Evolutionary conservation across 2,888 invertebrate species (phyloP), one percentile per base, ranked within the genome.

Genomic region (Pyrochroa serraticornis): DNA sequence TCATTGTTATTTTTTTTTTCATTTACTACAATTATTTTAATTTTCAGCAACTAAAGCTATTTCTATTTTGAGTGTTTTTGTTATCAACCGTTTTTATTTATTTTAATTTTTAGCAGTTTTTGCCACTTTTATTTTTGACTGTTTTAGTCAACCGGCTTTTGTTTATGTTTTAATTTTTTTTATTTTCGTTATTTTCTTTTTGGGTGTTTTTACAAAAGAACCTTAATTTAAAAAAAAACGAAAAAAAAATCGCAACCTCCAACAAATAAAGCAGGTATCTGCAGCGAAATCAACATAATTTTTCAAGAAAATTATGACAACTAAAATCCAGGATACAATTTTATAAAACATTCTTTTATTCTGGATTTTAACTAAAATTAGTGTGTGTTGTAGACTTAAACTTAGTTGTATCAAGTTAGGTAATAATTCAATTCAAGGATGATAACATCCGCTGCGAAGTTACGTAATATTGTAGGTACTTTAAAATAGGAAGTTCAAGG

Each of bases 171-270:
- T 22, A 7, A 14, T 41, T 46, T 56, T 52, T 57, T 39, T 48
- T 45, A 47, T 45, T 59, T 32, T 44, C 37, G 32, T 51, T 43
- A 30, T 51, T 58, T 53, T 58, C 30, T 22, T 49, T 37, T 49
- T 38, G 43, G 32, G 30, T 32, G 31, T 52, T 58, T 47, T 51
- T 13, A 41, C 38, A 64, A 53, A 64, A 64, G 62, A 64, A 64
- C 60, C 63, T 41, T 10, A 13, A 45, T 22, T 41, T 35, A 30
- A 54, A 64, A 58, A 62, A 62, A 61, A 47, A 49, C 32, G 33
- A 43, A 54, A 62, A 61, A 60, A 58, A 59, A 58, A 54, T 37
- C n/a, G 43, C 13, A 12, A 1, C 2, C 7, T 13, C 10, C 9
- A 51, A 32, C 37, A 12, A 47, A 12, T 47, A 12, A 47, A n/a